A percentile compares a stretch with the other conserved stretches of the same genome.
These are phyloP conservation scores for Epinotia bilunana DNA, from an alignment of 2,888 invertebrate genomes.

Conservation along the genomic window DNA sequence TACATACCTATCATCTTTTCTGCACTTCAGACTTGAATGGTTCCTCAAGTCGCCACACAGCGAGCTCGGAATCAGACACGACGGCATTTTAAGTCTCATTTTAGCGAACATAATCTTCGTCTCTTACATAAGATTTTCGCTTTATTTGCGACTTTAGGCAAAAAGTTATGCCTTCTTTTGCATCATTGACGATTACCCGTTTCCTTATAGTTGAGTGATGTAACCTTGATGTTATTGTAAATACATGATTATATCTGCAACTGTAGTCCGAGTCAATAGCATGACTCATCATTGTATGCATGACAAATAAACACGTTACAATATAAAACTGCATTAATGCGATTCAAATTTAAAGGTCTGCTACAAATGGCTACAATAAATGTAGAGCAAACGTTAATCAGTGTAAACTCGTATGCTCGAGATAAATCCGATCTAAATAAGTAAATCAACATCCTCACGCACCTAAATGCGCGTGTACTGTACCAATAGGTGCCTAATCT, in stretches of 20 bases:
- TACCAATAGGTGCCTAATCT: background rate
- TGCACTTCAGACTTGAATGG: too few relatives aligned
- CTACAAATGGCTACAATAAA: too few relatives aligned
- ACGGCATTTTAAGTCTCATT: too few relatives aligned
- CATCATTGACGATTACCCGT: background rate
- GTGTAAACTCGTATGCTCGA: background rate
- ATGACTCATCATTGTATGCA: conserved; percentile 22
- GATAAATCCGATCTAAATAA: background rate
- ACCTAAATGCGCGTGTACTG: background rate
- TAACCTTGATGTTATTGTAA: conserved; percentile 11
- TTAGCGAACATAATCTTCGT: too few relatives aligned
- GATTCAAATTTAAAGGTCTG: background rate
- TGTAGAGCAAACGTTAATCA: background rate
- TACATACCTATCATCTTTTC: too few relatives aligned
- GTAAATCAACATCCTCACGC: background rate
- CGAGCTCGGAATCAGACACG: too few relatives aligned
- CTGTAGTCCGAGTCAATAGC: conserved; percentile 4
- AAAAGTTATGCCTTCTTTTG: background rate
- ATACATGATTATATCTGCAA: conserved; percentile 6
- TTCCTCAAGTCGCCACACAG: too few relatives aligned
- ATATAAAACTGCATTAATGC: conserved; percentile 8
- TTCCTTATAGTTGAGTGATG: background rate
- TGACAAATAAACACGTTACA: background rate
- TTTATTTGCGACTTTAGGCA: background rate
- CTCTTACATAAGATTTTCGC: background rate